A percentile compares a stretch with the other conserved stretches of the same genome.
phyloP scores from a whole-genome alignment of 2,888 invertebrate species.

The Oligia latruncula region DNA sequence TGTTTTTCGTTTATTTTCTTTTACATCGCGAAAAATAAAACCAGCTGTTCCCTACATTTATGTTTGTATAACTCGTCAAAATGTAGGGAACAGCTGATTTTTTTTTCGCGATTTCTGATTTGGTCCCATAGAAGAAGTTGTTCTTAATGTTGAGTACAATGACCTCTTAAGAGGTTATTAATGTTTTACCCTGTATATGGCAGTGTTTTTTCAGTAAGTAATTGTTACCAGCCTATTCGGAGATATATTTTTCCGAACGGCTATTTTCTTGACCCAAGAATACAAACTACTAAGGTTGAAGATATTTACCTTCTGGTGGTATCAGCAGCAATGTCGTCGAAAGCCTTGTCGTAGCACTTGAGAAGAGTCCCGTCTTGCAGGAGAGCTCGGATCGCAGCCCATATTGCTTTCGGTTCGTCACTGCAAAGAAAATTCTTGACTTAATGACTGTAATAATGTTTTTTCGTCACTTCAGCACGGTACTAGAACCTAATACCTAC shows the following conservation, averaged over 20 bases:
- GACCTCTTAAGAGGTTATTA: too few species aligned
- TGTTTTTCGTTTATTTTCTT: too few species aligned
- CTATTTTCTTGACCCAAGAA: not conserved
- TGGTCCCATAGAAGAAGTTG: too few species aligned
- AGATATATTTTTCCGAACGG: not conserved
- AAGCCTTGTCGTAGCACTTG: slow-evolving; percentile 79
- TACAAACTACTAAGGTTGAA: not conserved
- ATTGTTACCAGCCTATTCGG: not conserved
- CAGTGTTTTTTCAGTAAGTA: too few species aligned
- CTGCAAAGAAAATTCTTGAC: slow-evolving; percentile 68
- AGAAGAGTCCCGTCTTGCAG: slow-evolving; percentile 79
- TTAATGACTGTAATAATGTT: not conserved
- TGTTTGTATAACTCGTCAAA: too few species aligned
- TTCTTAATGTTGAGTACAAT: too few species aligned
- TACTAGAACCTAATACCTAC: not conserved
- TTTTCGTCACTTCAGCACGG: not conserved
- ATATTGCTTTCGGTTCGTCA: slow-evolving; percentile 82
- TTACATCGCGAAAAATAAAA: too few species aligned
- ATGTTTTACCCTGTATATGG: too few species aligned
- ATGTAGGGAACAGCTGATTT: too few species aligned
- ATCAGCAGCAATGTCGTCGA: slow-evolving; percentile 83
- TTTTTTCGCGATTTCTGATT: too few species aligned
- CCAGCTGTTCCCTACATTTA: too few species aligned
- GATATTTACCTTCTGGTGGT: slow-evolving; percentile 78
- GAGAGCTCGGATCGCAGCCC: slow-evolving; percentile 80